phyloP scores from a whole-genome alignment of 2,797 vertebrate genomes.

The Pseudomugil gertrudae region DNA sequence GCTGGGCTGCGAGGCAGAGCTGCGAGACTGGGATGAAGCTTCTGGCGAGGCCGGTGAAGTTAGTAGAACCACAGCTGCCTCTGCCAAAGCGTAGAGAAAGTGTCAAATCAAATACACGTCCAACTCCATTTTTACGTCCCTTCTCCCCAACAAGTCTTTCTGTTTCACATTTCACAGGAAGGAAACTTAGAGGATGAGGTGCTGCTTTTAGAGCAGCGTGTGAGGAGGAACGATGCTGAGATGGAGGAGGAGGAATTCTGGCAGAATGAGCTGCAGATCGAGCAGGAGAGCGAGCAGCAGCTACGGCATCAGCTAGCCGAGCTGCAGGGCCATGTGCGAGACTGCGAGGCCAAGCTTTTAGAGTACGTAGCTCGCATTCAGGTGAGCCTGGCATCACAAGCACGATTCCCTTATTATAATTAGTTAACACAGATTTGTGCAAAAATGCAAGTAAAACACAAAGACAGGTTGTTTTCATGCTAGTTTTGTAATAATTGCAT shows the following conservation, averaged over 20 bases:
- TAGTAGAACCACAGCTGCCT: constrained; percentile 51
- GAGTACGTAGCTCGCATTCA: constrained; percentile 87
- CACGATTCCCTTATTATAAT: not conserved
- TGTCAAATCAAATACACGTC: constrained; percentile 7
- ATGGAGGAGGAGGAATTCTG: constrained; percentile 96
- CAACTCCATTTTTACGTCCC: not conserved
- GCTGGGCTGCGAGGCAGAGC: constrained; percentile 87
- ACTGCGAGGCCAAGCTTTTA: constrained; percentile 87
- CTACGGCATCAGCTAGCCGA: constrained; percentile 90
- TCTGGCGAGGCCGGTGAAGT: constrained; percentile 47
- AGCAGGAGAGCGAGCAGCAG: constrained; percentile 92
- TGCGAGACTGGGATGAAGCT: constrained; percentile 87
- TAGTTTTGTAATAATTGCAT: not conserved
- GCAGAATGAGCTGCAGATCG: constrained; percentile 94
- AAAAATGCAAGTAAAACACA: not conserved
- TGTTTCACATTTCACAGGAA: constrained; percentile 37
- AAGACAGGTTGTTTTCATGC: not conserved
- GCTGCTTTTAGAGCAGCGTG: constrained; percentile 89
- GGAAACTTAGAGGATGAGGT: constrained; percentile 88
- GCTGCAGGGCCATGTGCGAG: constrained; percentile 85
- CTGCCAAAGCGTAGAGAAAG: constrained; percentile 2
- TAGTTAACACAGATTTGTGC: not conserved
- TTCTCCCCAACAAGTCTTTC: not conserved
- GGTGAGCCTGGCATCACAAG: constrained; percentile 39
- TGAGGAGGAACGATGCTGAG: constrained; percentile 91